These are phyloP conservation scores for crab-eating macaque (Macaca fascicularis) DNA, from an alignment of 2,113 vertebrate genomes.

Conservation along the genomic window DNA sequence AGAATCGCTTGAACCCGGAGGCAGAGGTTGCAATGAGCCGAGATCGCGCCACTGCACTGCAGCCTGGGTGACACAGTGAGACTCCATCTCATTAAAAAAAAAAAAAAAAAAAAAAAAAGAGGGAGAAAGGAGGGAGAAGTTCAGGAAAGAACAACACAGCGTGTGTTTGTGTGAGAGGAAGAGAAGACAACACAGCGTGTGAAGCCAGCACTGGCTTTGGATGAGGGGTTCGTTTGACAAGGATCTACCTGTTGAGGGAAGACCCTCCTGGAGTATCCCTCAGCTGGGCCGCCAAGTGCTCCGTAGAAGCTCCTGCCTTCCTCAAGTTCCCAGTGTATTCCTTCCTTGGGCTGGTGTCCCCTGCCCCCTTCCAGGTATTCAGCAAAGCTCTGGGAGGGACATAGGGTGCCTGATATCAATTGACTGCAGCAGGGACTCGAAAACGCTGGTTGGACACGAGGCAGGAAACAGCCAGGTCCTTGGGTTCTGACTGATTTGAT, in stretches of 20 bases:
- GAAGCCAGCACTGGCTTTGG: neutral
- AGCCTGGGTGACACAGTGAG: too few species aligned
- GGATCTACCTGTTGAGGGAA: neutral
- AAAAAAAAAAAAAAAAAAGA: neutral
- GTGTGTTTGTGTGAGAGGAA: neutral
- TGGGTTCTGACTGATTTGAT: neutral
- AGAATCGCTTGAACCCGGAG: too few species aligned
- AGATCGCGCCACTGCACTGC: too few species aligned
- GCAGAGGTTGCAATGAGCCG: too few species aligned
- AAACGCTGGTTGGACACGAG: neutral
- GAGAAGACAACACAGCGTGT: too few species aligned
- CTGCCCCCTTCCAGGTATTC: neutral
- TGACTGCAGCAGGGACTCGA: neutral
- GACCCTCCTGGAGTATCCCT: neutral
- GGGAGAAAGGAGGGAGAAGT: neutral
- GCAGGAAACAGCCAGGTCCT: neutral
- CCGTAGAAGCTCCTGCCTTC: fast-evolving
- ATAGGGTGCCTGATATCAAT: neutral
- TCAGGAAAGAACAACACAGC: neutral
- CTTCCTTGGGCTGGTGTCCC: neutral
- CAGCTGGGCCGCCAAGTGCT: neutral
- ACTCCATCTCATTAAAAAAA: too few species aligned
- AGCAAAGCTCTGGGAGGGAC: neutral
- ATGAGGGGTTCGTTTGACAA: fast-evolving
- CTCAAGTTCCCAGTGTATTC: neutral